phyloP scores from a whole-genome alignment of 2,113 vertebrate species.

The Ceyx cyanopectus region DNA sequence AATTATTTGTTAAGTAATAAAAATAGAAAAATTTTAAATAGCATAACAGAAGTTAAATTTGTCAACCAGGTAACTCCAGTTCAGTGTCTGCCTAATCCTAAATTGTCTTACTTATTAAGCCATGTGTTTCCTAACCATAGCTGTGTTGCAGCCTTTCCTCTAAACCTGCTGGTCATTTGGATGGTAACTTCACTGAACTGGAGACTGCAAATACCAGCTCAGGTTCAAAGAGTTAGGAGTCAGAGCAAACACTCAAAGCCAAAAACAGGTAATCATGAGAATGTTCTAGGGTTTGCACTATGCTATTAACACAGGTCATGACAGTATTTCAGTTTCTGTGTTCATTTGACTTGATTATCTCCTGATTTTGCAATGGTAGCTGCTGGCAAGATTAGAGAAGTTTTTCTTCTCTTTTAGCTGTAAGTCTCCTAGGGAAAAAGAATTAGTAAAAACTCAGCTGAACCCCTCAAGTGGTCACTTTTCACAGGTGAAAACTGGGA shows the following conservation, averaged over 20 bases:
- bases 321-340: neutral
- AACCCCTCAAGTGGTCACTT: neutral
- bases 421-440: neutral
- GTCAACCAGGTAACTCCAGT: neutral
- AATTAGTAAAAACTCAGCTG: neutral
- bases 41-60: neutral
- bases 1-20: neutral
- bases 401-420: neutral
- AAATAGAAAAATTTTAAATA: neutral
- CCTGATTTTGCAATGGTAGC: neutral
- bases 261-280: neutral
- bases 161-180: neutral
- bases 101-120: neutral
- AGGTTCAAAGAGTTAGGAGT: neutral
- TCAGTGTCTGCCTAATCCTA: neutral
- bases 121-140: neutral
- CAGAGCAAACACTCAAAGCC: neutral
- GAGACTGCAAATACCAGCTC: neutral
- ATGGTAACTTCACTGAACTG: neutral
- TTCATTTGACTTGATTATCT: neutral
- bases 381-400: neutral
- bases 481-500: neutral
- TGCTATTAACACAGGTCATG: neutral
- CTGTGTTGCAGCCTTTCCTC: neutral
- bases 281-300: neutral